Evolutionary conservation across 2,797 vertebrate species (phyloP), one percentile per base, ranked within the genome.

Genomic region (Sebastes nivosus): DNA sequence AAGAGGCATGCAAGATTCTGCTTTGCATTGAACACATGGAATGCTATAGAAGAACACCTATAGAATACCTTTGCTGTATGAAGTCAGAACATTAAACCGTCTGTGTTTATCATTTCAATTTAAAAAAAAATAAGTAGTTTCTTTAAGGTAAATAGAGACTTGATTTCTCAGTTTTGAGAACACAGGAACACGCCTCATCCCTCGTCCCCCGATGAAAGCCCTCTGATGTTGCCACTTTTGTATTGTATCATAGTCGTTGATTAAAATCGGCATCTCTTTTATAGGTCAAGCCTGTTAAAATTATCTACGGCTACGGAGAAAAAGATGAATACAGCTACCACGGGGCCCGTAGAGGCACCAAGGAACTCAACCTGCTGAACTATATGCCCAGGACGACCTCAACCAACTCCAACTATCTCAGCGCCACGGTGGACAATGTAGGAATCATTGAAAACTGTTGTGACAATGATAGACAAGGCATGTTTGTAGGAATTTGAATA

Each of bases 291-390:
- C 94, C 96, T 1, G 67, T 96, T 6, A 92, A 93, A 25, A 64
- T 97, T 18, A 86, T 96, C 79, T 92, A 96, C 2, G 94, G 94
- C 1, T 97, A 95, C 1, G 97, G 95, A 22, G 14, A 42, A 12
- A 93, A 93, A 10, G 96, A 96, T 88, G 78, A 88, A 1, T 87
- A 90, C 2, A 27, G 18, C 4, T 94, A 96, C 86, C 95, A 94
- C 7, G 20, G 1, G 3, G 27, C 22, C 2, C 85, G 5, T 5
- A 93, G 87, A 54, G 96, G 96, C 64, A 91, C 93, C 50, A 97
- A 94, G 72, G 94, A 96, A 60, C 42, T 97, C 50, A 97, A 96
- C 82, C 90, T 98, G 60, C 90, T 97, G 64, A 94, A 93, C 25
- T 81, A 91, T 22, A 66, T 73, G 78, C 75, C 86, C 20, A 20